A percentile compares a stretch with the other conserved stretches of the same genome.
Conservation (phyloP, 2,888 invertebrate genomes). For the Catocala nupta region DNA sequence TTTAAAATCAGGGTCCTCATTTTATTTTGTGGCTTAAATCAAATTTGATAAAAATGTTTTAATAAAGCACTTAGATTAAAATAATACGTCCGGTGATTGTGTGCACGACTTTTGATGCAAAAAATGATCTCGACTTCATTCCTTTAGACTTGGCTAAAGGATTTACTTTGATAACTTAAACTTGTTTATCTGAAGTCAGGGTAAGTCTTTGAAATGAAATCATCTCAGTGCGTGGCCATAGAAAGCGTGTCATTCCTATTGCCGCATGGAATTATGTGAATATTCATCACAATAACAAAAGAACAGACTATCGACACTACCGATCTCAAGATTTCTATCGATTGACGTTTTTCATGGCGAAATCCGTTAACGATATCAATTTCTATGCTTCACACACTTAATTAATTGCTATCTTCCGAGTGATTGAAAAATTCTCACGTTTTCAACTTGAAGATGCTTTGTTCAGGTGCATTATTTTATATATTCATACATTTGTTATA, state of each 20-base stretch:
- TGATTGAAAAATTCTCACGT: constrained; percentile 68
- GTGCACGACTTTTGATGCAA: background rate
- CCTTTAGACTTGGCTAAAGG: too few relatives aligned
- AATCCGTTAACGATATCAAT: constrained; percentile 63
- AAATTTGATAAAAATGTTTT: constrained; percentile 34
- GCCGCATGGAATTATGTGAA: constrained; percentile 36
- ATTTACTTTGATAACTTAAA: too few relatives aligned
- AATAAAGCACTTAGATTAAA: constrained; percentile 21
- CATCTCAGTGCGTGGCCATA: constrained; percentile 20
- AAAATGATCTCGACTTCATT: background rate
- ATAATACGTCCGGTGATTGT: background rate
- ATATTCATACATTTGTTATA: background rate
- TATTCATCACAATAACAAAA: constrained; percentile 46
- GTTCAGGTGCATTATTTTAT: constrained; percentile 24
- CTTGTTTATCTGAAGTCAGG: too few relatives aligned
- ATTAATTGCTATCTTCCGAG: constrained; percentile 61
- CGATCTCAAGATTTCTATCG: constrained; percentile 56
- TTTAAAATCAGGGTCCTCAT: constrained; percentile 63
- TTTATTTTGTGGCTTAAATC: constrained; percentile 55
- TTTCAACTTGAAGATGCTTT: constrained; percentile 48
- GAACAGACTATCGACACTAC: constrained; percentile 37
- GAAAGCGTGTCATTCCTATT: constrained; percentile 44
- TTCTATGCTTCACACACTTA: constrained; percentile 72
- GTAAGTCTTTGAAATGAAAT: constrained; percentile 2
- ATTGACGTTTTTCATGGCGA: constrained; percentile 55